phyloP scores from a whole-genome alignment of 1,140 invertebrate species.

The Radopholus similis region DNA sequence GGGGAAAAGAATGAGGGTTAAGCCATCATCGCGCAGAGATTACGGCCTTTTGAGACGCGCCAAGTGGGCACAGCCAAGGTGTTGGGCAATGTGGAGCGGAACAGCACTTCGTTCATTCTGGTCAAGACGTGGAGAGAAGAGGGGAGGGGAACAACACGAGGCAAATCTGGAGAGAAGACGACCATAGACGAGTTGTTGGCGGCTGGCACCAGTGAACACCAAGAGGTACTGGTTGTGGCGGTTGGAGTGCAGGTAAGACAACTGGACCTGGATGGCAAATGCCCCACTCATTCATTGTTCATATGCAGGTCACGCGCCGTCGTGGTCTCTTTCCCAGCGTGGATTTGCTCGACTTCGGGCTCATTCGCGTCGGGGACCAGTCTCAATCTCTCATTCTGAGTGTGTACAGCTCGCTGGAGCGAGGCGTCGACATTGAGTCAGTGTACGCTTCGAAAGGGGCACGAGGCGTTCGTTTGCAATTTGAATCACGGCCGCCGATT shows the following conservation, averaged over 20 bases:
- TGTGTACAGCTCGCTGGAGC: slow-evolving; percentile 41
- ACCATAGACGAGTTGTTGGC: not conserved
- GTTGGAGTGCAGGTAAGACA: slow-evolving; percentile 22
- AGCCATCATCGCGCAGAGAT: slow-evolving; percentile 65
- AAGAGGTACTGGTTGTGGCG: slow-evolving; percentile 7
- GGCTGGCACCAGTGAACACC: not conserved
- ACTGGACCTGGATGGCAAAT: not conserved
- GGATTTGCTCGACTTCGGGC: slow-evolving; percentile 78
- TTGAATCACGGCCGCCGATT: slow-evolving; percentile 45
- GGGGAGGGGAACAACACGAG: too few relatives aligned
- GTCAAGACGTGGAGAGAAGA: slow-evolving; percentile 66
- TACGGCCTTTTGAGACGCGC: slow-evolving; percentile 82
- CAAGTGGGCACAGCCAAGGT: slow-evolving; percentile 81
- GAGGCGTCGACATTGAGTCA: slow-evolving; percentile 43
- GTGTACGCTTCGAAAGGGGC: slow-evolving; percentile 33
- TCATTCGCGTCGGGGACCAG: slow-evolving; percentile 64
- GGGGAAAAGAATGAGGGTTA: slow-evolving; percentile 6
- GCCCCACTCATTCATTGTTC: not conserved
- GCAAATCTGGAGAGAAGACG: not conserved
- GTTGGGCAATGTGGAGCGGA: slow-evolving; percentile 72
- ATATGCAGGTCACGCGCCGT: slow-evolving; percentile 71
- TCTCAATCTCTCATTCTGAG: slow-evolving; percentile 64
- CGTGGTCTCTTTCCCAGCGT: slow-evolving; percentile 74
- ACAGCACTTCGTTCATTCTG: slow-evolving; percentile 78
- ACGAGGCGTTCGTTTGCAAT: slow-evolving; percentile 42